Base-by-base conservation (phyloP, 37 sponge, comb jelly and placozoan genomes). In the Diacarnus erythraeanus region DNA sequence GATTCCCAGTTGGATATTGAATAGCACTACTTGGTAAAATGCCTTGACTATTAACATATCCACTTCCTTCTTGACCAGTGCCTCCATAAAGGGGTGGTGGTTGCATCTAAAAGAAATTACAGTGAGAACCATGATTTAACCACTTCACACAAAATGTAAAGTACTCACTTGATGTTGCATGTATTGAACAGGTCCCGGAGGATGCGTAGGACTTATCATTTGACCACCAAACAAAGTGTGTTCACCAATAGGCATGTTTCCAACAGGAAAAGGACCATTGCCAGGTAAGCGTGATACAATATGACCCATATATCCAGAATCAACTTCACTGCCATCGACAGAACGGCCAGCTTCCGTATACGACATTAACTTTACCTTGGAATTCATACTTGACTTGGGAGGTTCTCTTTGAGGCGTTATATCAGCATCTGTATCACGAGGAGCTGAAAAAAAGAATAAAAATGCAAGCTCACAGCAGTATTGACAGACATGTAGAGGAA, bases 161-260 rank as follows among this genome's bases (percentile, higher is more conserved):
- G n/a, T n/a, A 36, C 41, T 42, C 31, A 44, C 38, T 31, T 54
- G 57, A 1, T 73, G 51, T 3, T 22, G 79, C 15, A 80, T 57
- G 59, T 68, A 70, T 22, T 80, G 80, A 36, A 80, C 15, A 31
- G 71, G 58, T 15, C 47, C 66, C n/a, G 64, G 74, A 54, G 74
- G 74, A 29, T 56, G 83, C 0, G 83, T 83, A 35, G 83, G 75
- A 57, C 76, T 83, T 33, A 83, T 56, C 29, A 83, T 38, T 42
- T 75, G 83, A 5, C 83, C 83, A 3, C 64, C 75, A 27, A 41
- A 63, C 23, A 63, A 25, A 5, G 41, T 34, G n/a, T 43, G 64
- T 18, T 47, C 64, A 2, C 64, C 65, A 22, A 33, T 23, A 31
- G 74, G 20, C 33, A 30, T 20, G 8, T 4, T 54, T 23, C 34